Conservation (phyloP, 2,113 vertebrate species). For the Smithornis capensis region DNA sequence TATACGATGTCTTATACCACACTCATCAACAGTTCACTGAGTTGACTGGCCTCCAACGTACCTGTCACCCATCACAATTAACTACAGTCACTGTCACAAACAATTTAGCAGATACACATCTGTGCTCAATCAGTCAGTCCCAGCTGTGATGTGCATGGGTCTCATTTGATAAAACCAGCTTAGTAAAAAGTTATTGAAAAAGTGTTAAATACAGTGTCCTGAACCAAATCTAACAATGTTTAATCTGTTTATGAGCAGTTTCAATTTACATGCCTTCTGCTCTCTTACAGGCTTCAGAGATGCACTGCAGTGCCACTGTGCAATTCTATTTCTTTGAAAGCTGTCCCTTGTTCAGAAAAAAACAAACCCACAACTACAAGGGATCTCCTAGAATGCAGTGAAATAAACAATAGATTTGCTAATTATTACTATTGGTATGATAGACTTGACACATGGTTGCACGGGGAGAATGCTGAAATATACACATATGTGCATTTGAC, state of each 20-base stretch:
- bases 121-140: conserved; percentile 22
- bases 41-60: conserved; percentile 20
- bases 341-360: background rate
- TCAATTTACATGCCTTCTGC: background rate
- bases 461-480: background rate
- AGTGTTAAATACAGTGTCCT: background rate
- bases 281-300: background rate
- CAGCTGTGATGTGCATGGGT: conserved; percentile 8
- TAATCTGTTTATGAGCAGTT: background rate
- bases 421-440: background rate
- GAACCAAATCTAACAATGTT: background rate
- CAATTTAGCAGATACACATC: conserved; percentile 26
- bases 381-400: background rate
- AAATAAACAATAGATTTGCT: background rate
- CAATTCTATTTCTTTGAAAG: background rate
- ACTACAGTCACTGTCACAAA: conserved; percentile 44
- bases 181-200: background rate
- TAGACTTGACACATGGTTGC: background rate
- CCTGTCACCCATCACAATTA: conserved; percentile 62
- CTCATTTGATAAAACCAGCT: conserved; percentile 27
- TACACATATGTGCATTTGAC: background rate
- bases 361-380: background rate
- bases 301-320: background rate
- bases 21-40: conserved; percentile 23
- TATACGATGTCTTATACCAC: background rate